Percentiles rank a stretch among this genome's conserved stretches.
Conservation (phyloP, 37 sponge, comb jelly and placozoan genomes). For the Aphrocallistes beatrix region DNA sequence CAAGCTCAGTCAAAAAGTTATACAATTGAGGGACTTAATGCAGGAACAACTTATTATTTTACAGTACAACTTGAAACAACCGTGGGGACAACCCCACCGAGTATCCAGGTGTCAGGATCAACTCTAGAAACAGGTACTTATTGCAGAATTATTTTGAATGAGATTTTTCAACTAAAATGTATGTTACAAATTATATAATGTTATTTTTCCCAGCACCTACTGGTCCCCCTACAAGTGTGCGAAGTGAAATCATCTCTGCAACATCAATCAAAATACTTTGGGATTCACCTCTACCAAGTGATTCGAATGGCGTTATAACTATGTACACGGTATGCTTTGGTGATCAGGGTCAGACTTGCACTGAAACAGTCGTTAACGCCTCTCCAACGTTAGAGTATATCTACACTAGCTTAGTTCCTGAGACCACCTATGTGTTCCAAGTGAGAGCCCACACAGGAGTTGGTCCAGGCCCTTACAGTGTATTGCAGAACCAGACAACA, state of each 20-base stretch:
- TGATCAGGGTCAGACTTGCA: neutral
- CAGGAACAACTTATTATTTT: neutral
- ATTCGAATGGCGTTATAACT: neutral
- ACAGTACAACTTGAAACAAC: neutral
- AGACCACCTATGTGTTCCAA: neutral
- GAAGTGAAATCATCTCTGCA: neutral
- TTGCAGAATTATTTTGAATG: neutral
- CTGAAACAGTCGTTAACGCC: neutral
- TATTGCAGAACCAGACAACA: neutral
- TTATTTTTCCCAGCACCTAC: neutral
- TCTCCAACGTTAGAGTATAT: neutral
- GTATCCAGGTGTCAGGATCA: neutral
- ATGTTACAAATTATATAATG: neutral
- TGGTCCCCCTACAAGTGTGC: neutral
- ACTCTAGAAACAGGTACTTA: neutral
- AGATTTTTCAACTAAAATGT: neutral
- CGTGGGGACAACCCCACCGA: neutral
- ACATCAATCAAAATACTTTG: neutral
- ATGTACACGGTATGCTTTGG: neutral
- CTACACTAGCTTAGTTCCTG: neutral
- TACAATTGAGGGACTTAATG: neutral
- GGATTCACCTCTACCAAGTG: neutral
- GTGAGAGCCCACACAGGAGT: neutral
- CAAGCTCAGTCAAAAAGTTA: neutral
- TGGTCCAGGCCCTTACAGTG: neutral